Percentiles rank a stretch among this genome's conserved stretches.
These are phyloP conservation scores for Onychomys arenicola DNA, from an alignment of 2,797 vertebrate species.

Conservation along the genomic window DNA sequence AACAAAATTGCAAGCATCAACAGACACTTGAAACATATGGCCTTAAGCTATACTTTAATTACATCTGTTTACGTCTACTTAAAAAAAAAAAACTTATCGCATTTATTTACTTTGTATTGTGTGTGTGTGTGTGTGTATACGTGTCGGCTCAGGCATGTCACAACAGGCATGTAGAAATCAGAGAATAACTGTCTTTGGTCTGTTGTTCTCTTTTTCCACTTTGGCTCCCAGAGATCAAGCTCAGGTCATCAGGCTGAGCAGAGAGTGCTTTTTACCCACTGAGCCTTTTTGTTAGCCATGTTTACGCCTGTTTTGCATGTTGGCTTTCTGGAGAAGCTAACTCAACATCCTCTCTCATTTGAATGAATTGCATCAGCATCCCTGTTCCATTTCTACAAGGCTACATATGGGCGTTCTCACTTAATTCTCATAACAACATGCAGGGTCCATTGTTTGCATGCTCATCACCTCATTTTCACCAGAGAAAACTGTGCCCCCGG, in stretches of 20 bases:
- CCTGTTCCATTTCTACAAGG: not conserved
- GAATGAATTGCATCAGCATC: not conserved
- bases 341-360: not conserved
- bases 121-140: not conserved
- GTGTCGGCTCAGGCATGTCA: not conserved
- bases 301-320: not conserved
- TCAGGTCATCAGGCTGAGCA: not conserved
- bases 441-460: not conserved
- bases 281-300: not conserved
- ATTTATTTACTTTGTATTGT: not conserved
- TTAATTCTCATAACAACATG: not conserved
- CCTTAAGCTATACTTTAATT: slow-evolving; percentile 12
- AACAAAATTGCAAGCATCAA: not conserved
- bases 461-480: not conserved
- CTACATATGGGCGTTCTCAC: not conserved
- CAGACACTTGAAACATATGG: slow-evolving; percentile 2
- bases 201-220: not conserved
- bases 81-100: not conserved
- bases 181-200: not conserved
- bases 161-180: not conserved
- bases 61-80: not conserved
- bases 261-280: not conserved
- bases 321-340: not conserved
- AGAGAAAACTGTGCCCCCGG: not conserved
- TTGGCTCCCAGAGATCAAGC: not conserved